Evolutionary conservation across 2,113 vertebrate species (phyloP), one percentile per base, ranked within the genome.

Genomic region (Balaeniceps rex): DNA sequence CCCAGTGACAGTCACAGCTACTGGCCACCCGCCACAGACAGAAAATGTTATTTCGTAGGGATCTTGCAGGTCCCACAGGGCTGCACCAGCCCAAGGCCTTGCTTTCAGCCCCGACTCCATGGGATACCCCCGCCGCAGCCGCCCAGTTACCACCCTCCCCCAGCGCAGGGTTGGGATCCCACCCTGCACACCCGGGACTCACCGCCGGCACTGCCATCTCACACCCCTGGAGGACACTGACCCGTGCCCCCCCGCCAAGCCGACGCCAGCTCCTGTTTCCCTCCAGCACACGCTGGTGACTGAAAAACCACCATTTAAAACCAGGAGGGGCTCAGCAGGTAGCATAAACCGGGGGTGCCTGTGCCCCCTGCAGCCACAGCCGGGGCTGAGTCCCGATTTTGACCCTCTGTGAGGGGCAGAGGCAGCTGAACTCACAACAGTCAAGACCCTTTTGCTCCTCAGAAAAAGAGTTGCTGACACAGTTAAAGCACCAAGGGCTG

Each of bases 161-260:
- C 40, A 18, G 25, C 2, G 0, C 12, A 5, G 40, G 34, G 64
- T 21, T 2, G 4, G 52, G 52, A 17, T 46, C 51, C 58, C 42
- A 10, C 52, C 52, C 78, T 5, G 1, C 11, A 2, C 1, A 1
- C 13, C 76, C 2, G 1, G 60, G 60, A 16, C 36, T 51, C 10
- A 2, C 9, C 26, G 34, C 57, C 28, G 25, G n/a, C 3, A 3
- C 36, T 13, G 18, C 40, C 29, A 21, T 5, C 31, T 44, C 71
- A 5, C 3, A 0, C 24, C 19, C 11, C 72, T 47, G 55, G 34
- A 44, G 31, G 40, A 11, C 34, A 61, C n/a, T 0, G 7, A 31
- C 14, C 42, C n/a, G n/a, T n/a, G n/a, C 40, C 11, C 8, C 34
- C 44, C 40, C 4, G 0, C 19, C 44, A 63, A 51, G 44, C 22